phyloP scores from a whole-genome alignment of 2,113 vertebrate genomes.

The Gymnocephalus cernua region DNA sequence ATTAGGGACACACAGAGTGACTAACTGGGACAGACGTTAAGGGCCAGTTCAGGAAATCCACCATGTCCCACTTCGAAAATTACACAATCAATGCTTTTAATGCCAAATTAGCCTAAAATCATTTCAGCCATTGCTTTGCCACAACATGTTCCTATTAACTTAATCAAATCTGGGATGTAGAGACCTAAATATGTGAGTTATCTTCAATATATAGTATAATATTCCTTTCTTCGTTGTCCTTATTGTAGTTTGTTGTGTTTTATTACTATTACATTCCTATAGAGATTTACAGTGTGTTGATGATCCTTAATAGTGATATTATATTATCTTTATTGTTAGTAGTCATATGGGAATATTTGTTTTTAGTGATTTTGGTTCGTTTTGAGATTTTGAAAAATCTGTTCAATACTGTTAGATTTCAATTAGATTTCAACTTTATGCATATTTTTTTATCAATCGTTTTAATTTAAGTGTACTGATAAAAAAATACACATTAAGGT shows the following conservation, averaged over 20 bases:
- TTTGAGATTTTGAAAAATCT: neutral
- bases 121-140: neutral
- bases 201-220: too few relatives aligned
- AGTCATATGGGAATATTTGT: neutral
- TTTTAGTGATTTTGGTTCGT: neutral
- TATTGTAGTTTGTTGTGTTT: neutral
- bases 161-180: neutral
- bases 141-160: neutral
- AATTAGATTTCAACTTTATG: neutral
- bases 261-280: neutral
- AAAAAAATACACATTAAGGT: neutral
- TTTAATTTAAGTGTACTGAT: neutral
- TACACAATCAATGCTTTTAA: constrained; percentile 61
- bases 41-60: constrained; percentile 72
- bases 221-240: neutral
- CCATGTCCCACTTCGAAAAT: constrained; percentile 68
- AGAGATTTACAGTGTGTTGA: neutral
- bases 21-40: constrained; percentile 67
- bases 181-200: neutral
- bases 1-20: constrained; percentile 68
- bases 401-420: neutral
- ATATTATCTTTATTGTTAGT: neutral
- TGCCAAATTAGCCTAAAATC: constrained; percentile 49
- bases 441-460: too few relatives aligned
- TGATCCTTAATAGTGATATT: neutral